A percentile compares a stretch with the other conserved stretches of the same genome.
Evolutionary conservation across 2,797 vertebrate species (phyloP).

Genomic region (Notoglanidium macrostoma): DNA sequence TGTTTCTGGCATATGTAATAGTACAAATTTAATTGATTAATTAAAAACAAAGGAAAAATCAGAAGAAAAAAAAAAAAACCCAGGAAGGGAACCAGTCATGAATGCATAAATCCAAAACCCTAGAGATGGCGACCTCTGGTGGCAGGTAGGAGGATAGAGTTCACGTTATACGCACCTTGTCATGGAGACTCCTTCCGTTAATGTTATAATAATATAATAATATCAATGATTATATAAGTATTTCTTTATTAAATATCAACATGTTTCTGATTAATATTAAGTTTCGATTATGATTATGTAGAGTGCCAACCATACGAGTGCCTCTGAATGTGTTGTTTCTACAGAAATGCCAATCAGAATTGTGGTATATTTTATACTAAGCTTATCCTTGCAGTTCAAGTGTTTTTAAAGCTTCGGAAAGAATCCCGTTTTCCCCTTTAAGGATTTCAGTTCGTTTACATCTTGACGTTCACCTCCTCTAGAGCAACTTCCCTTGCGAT

Average conservation of each 20-base stretch:
- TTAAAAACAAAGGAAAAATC: background rate
- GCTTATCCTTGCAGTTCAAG: background rate
- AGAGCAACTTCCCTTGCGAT: background rate
- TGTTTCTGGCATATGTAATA: background rate
- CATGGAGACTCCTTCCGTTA: background rate
- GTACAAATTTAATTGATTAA: background rate
- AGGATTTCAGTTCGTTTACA: conserved; percentile 6
- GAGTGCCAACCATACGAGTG: background rate
- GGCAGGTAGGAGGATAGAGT: background rate
- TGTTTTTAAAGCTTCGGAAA: background rate
- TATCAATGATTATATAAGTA: background rate
- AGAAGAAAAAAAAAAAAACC: background rate
- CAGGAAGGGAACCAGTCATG: background rate
- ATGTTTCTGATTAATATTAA: background rate
- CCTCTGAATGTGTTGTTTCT: background rate
- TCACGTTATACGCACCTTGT: background rate
- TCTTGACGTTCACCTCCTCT: background rate
- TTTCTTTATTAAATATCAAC: background rate
- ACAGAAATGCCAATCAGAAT: background rate
- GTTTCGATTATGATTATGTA: background rate
- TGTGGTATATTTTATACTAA: background rate
- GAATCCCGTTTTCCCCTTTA: background rate
- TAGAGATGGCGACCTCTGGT: background rate
- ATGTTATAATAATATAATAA: background rate
- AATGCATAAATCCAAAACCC: background rate